Conservation (phyloP, 2,797 vertebrate species). For the Serranus cabrilla region DNA sequence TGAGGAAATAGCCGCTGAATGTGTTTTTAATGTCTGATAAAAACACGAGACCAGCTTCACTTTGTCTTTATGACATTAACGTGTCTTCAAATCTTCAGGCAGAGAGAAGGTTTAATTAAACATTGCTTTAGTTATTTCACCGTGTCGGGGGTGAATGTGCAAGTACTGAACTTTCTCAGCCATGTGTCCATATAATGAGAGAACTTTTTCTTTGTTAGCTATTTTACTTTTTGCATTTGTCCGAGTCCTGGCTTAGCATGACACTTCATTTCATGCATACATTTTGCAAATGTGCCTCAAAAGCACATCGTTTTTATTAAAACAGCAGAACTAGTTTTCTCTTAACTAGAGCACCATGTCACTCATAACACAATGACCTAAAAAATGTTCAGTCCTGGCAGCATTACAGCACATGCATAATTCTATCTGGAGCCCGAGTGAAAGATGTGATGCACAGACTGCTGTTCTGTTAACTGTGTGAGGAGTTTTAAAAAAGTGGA, state of each 20-base stretch:
- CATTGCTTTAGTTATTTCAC: conserved; percentile 36
- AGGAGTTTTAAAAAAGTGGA: neutral
- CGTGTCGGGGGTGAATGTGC: conserved; percentile 1
- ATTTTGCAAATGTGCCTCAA: conserved; percentile 29
- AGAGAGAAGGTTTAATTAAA: conserved; percentile 54
- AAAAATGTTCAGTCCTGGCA: conserved; percentile 32
- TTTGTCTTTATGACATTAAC: conserved; percentile 43
- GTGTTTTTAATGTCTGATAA: conserved; percentile 67
- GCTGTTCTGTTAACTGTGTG: neutral
- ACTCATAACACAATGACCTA: conserved; percentile 62
- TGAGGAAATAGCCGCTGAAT: conserved; percentile 44
- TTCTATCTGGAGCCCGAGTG: conserved; percentile 15
- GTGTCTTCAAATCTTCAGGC: conserved; percentile 39
- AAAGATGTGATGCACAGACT: neutral
- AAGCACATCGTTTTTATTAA: conserved; percentile 19
- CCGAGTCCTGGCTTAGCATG: neutral
- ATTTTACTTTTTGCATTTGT: neutral
- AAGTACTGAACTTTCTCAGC: neutral
- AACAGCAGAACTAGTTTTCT: conserved; percentile 43
- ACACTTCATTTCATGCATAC: neutral
- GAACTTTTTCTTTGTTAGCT: neutral
- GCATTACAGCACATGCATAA: conserved; percentile 20
- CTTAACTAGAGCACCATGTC: conserved; percentile 42
- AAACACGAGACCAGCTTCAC: conserved; percentile 33
- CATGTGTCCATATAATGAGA: neutral